These are phyloP conservation scores for Molossus alvarezi DNA, from an alignment of 2,797 vertebrate species.

Conservation along the genomic window DNA sequence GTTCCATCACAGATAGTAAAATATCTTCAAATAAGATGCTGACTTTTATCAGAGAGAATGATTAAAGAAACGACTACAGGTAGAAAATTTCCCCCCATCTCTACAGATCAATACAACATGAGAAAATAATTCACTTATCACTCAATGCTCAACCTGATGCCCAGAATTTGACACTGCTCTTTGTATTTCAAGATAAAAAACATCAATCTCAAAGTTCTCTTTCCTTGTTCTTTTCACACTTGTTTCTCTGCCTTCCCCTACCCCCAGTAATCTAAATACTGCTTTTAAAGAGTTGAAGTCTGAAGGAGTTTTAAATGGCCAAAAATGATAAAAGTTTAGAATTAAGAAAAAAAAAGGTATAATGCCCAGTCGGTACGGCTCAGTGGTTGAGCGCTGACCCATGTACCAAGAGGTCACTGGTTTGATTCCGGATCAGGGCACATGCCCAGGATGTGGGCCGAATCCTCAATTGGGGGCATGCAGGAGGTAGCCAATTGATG, in stretches of 20 bases:
- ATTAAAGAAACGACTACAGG: background rate
- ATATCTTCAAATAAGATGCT: conserved; percentile 1
- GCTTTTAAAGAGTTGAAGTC: background rate
- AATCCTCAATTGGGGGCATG: too few relatives aligned
- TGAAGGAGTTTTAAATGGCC: background rate
- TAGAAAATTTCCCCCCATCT: background rate
- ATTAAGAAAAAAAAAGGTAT: background rate
- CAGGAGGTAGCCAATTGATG: too few relatives aligned
- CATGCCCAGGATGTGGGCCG: too few relatives aligned
- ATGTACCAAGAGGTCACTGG: too few relatives aligned
- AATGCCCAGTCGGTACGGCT: too few relatives aligned
- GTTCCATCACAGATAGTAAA: background rate
- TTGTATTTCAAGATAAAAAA: conserved; percentile 40
- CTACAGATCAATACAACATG: background rate
- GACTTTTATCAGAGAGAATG: background rate
- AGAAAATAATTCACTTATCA: conserved; percentile 51
- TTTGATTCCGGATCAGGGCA: too few relatives aligned
- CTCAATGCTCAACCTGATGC: background rate
- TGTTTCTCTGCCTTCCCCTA: background rate
- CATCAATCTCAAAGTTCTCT: background rate
- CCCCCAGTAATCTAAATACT: conserved; percentile 11
- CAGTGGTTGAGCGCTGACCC: too few relatives aligned
- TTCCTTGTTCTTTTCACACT: background rate
- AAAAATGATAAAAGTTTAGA: background rate
- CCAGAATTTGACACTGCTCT: conserved; percentile 12